phyloP scores from a whole-genome alignment of 2,797 vertebrate species.

The Parauchenoglanis ngamensis region DNA sequence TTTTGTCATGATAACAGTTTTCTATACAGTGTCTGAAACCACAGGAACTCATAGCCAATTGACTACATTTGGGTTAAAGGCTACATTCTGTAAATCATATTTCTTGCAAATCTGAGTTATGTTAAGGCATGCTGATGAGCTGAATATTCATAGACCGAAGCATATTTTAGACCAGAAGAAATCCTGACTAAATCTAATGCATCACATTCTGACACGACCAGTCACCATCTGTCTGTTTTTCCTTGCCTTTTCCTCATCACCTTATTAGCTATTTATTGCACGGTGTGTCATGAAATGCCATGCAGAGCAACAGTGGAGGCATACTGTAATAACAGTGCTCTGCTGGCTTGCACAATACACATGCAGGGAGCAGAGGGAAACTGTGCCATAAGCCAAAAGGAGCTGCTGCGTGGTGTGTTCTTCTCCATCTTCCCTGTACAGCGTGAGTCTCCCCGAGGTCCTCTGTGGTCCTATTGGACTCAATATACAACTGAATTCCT shows the following conservation, averaged over 20 bases:
- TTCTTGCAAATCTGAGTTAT: background rate
- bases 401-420: slow-evolving; percentile 33
- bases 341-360: slow-evolving; percentile 52
- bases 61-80: background rate
- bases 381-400: slow-evolving; percentile 22
- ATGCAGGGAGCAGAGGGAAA: slow-evolving; percentile 54
- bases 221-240: slow-evolving; percentile 25
- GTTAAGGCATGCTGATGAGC: slow-evolving; percentile 7
- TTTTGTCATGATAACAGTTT: background rate
- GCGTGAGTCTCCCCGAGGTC: background rate
- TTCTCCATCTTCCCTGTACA: background rate
- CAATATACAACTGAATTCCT: slow-evolving; percentile 24
- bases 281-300: slow-evolving; percentile 24
- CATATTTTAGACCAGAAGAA: background rate
- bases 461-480: background rate
- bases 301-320: slow-evolving; percentile 32
- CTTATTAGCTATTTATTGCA: slow-evolving; percentile 36
- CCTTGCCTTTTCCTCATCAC: slow-evolving; percentile 14
- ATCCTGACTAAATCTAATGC: background rate
- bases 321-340: slow-evolving; percentile 40
- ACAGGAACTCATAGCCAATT: background rate
- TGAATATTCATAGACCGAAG: slow-evolving; percentile 10
- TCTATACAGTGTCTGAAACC: background rate
- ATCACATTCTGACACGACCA: slow-evolving; percentile 4
- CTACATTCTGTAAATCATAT: background rate